A percentile compares a stretch with the other conserved stretches of the same genome.
Conservation (phyloP, 2,797 vertebrate genomes). For the Steatocranus sp. region DNA sequence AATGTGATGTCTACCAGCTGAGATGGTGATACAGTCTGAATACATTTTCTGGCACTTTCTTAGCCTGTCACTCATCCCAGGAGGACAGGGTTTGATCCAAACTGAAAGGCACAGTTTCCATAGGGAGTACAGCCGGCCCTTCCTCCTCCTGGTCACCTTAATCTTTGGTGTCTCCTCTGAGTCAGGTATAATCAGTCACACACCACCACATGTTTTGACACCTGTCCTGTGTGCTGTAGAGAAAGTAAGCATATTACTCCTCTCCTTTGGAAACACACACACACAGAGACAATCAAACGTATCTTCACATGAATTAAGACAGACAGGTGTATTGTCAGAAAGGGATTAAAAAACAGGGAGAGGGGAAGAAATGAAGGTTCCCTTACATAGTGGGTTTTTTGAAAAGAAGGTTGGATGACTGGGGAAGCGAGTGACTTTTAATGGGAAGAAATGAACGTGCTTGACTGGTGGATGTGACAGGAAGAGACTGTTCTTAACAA, state of each 20-base stretch:
- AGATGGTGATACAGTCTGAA: slow-evolving; percentile 62
- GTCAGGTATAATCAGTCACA: slow-evolving; percentile 72
- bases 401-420: slow-evolving; percentile 54
- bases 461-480: slow-evolving; percentile 77
- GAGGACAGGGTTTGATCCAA: slow-evolving; percentile 56
- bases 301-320: slow-evolving; percentile 70
- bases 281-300: slow-evolving; percentile 58
- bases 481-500: slow-evolving; percentile 80
- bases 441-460: slow-evolving; percentile 76
- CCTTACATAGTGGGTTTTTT: slow-evolving; percentile 59
- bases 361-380: slow-evolving; percentile 58
- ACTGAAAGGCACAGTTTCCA: slow-evolving; percentile 59
- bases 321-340: slow-evolving; percentile 74
- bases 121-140: slow-evolving; percentile 45
- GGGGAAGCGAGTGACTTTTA: slow-evolving; percentile 69
- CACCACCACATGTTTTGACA: slow-evolving; percentile 66
- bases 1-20: slow-evolving; percentile 44
- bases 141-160: slow-evolving; percentile 60
- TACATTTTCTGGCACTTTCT: slow-evolving; percentile 68
- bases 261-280: slow-evolving; percentile 46
- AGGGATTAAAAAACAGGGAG: slow-evolving; percentile 64
- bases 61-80: slow-evolving; percentile 60
- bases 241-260: slow-evolving; percentile 57
- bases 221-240: slow-evolving; percentile 59
- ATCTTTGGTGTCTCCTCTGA: slow-evolving; percentile 63